phyloP scores from a whole-genome alignment of 2,888 invertebrate species.

The Icerya purchasi region DNA sequence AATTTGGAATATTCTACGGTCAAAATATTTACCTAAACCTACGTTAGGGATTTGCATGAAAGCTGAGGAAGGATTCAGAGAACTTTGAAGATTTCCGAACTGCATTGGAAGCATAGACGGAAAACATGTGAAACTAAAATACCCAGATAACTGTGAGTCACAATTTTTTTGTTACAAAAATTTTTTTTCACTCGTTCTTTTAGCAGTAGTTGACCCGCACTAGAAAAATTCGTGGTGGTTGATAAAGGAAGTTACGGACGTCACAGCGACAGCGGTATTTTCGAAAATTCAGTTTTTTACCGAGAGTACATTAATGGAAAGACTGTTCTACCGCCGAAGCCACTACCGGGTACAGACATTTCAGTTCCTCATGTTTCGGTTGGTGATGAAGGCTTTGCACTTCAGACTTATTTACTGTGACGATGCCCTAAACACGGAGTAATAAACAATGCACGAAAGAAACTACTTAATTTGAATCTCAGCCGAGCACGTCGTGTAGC shows the following conservation, averaged over 20 bases:
- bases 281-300: not conserved
- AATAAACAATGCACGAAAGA: no score
- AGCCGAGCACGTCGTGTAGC: not conserved
- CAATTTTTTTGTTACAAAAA: slow-evolving; percentile 12
- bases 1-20: not conserved
- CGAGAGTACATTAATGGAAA: not conserved
- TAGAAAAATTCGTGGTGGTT: slow-evolving; percentile 10
- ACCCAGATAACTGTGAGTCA: slow-evolving; percentile 8
- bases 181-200: slow-evolving; percentile 9
- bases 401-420: not conserved
- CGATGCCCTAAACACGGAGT: no score
- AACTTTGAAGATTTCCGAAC: slow-evolving; percentile 11
- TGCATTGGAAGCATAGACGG: slow-evolving; percentile 11
- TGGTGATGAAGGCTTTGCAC: not conserved
- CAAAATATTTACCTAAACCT: not conserved
- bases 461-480: not conserved
- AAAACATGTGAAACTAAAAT: slow-evolving; percentile 8
- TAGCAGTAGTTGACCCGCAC: slow-evolving; percentile 13
- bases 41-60: not conserved
- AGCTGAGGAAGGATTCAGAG: not conserved
- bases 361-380: not conserved
- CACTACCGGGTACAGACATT: not conserved
- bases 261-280: slow-evolving; percentile 9
- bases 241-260: slow-evolving; percentile 11
- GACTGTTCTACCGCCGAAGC: not conserved